phyloP scores from a whole-genome alignment of 30 jellyfish, hydroid and myxozoan genomes.

The Pseudorhiza aurosa region DNA sequence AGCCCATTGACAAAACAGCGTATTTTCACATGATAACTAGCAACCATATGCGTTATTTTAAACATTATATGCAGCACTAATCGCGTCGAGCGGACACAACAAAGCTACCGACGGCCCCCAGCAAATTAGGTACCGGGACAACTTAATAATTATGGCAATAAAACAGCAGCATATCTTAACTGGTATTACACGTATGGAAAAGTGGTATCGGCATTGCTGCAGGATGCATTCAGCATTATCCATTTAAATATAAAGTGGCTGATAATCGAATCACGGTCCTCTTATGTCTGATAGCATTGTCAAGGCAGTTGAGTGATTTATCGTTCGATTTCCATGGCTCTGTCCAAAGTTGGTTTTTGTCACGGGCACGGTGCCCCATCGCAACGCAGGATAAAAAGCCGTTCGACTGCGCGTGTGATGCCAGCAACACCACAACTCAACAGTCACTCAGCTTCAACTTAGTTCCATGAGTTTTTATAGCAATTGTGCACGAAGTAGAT shows the following conservation, averaged over 20 bases:
- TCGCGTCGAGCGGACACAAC: neutral
- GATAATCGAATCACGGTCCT: conserved; percentile 23
- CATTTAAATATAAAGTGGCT: conserved; percentile 23
- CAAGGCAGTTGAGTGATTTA: conserved; percentile 26
- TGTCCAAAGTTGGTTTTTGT: conserved; percentile 35
- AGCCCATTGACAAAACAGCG: conserved; percentile 9
- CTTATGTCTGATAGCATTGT: conserved; percentile 14
- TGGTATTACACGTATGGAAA: neutral
- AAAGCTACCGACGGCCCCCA: conserved; percentile 13
- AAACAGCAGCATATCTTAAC: conserved; percentile 15
- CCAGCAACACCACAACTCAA: neutral
- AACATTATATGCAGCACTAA: conserved; percentile 25
- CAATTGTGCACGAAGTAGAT: neutral
- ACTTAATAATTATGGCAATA: conserved; percentile 20
- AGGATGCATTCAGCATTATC: conserved; percentile 8
- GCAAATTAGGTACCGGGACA: neutral
- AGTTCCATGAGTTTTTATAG: neutral
- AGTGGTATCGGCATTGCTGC: neutral
- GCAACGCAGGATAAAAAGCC: neutral
- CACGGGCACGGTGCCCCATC: neutral
- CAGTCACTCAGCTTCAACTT: neutral
- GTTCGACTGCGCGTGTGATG: neutral
- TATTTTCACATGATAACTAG: conserved; percentile 22
- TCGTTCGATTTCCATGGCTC: conserved; percentile 17
- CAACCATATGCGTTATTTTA: neutral